Evolutionary conservation across 2,888 invertebrate species (phyloP), one percentile per base, ranked within the genome.

Genomic region (Physocephala rufipes): DNA sequence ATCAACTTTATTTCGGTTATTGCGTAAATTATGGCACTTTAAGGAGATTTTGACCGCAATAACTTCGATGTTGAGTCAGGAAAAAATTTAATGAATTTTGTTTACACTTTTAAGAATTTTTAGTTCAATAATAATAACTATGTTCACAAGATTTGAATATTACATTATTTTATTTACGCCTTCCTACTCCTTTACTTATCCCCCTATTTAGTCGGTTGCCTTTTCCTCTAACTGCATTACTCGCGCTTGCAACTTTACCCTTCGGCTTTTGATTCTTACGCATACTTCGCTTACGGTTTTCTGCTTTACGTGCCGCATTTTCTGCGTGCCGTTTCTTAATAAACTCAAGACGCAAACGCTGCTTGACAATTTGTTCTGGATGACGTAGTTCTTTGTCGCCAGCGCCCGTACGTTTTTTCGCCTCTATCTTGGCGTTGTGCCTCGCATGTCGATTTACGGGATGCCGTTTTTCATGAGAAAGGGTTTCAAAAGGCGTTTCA

Each of bases 331-430:
- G 91, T 74, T 89, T 90, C 76, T 90, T 91, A 71, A 90, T 89
- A 75, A 89, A 84, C 71, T 86, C 86, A 49, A 86, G 87, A 83
- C 80, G 84, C 79, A 89, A 87, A 70, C 94, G 88, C 36, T 90
- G 89, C 82, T 95, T 95, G 45, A 94, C 88, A 77, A 95, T 92
- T 84, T 94, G 92, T 75, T 93, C 93, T 67, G 92, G 91, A 82
- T 90, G 88, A 79, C 90, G 89, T 82, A 94, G 85, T 85, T 94
- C 91, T n/a, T 87, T 88, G 70, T 88, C 88, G 15, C 76, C 76
- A 87, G 76, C 83, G 87, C 73, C 82, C 77, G 80, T 78, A 63
- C 84, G 84, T 77, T 89, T 88, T 83, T 91, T 91, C 73, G 88
- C 86, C 75, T 90, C 89, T 2, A 91, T 72, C 74, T 94, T 93